Evolutionary conservation across 2,797 vertebrate genomes (phyloP), one percentile per base, ranked within the genome.

Genomic region (Sitta carolinensis): DNA sequence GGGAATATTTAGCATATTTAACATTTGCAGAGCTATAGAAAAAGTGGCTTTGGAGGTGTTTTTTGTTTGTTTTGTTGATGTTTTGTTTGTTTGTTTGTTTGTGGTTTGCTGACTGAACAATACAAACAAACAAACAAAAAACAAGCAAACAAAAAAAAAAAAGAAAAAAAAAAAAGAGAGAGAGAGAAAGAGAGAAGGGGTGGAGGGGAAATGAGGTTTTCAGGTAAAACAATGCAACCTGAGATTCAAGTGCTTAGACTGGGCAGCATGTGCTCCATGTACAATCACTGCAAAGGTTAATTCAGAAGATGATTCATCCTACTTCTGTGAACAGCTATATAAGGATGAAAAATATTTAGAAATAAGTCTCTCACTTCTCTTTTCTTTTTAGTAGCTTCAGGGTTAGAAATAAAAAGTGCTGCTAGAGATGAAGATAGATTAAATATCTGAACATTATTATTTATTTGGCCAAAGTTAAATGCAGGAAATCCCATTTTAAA

Each of bases 181-280:
- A 58, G 40, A 36, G 42, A 50, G 54, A 43, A 36, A 47, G 22
- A 36, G 19, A 15, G 13, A 17, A n/a, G 8, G 6, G 9, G 21
- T 0, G 1, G 30, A 34, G 13, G 9, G 15, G 34, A 58, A 77
- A 40, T 0, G 1, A 10, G 20, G 0, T 3, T 38, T 90, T 84
- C 54, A 75, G 32, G 38, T 78, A 43, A 57, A 84, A 89, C 42
- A 87, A n/a, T 58, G 34, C 9, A 84, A 84, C 23, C 15, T 52
- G 54, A 75, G 47, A 57, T 29, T 67, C 26, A 69, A 59, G 58
- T 69, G 25, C 13, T 93, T 75, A 81, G 34, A 17, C 59, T 51
- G 61, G 90, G 36, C 6, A 90, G 36, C 9, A 7, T 34, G 25
- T 55, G 27, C 40, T 73, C 16, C 26, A 19, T 59, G 32, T 67